Base-by-base conservation (phyloP, 64 coral and sea anemone genomes). In the Porites lutea region DNA sequence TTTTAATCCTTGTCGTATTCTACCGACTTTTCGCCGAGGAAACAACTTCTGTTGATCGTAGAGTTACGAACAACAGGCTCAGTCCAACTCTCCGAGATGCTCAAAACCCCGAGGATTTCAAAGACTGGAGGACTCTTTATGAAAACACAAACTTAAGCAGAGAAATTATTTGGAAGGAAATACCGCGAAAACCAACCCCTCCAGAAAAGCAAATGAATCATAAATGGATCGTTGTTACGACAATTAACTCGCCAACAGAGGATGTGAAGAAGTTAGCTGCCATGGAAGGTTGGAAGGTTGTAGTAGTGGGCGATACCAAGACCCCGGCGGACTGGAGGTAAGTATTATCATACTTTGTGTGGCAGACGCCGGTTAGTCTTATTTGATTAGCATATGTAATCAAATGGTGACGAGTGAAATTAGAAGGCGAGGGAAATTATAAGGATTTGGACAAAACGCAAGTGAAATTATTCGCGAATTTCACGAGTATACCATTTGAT, bases 311-410 rank as follows among this genome's bases (percentile, higher is more conserved):
- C 12, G 94, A 93, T 74, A 91, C 82, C 13, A 82, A 96, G 23
- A 93, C 96, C 15, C 96, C 96, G 1, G 4, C 12, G 43, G 82
- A 98, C 61, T 98, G 96, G 96, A 95, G 90, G 96, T 98, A 91
- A 8, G 18, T 62, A 62, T 10, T 65, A 3, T 51, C 21, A 7
- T n/a, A 48, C 1, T 50, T n/a, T 3, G 11, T 1, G 3, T 47
- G 11, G 16, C 9, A 3, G 15, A 6, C 73, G 15, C 5, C 13
- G 16, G 15, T 18, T 18, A 62, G 2, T 8, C 74, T 3, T 8
- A 14, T 3, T 37, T 72, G 70, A n/a, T 72, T n/a, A n/a, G n/a
- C n/a, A n/a, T n/a, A n/a, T n/a, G n/a, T n/a, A n/a, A n/a, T n/a
- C n/a, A n/a, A n/a, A n/a, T n/a, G n/a, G n/a, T n/a, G n/a, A n/a